Evolutionary conservation across 1,140 invertebrate species (phyloP), one percentile per base, ranked within the genome.

Genomic region (Subanguina moxae): DNA sequence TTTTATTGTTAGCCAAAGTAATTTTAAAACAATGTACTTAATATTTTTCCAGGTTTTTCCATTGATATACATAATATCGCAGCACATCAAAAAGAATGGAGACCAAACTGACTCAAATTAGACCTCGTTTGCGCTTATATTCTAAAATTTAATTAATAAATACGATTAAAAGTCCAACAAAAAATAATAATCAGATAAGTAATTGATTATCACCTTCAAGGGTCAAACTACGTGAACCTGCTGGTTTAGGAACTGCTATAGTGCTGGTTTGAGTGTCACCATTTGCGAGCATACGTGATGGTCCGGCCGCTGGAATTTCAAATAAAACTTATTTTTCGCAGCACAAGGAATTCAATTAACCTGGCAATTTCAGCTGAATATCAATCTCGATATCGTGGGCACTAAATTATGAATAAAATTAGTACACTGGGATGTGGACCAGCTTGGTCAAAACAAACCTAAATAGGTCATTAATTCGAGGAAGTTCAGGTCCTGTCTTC

Each of bases 371-470:
- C 13, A 71, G 30, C 21, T 71, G 58, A 52, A 71, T 71, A 19
- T 71, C 61, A 57, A 71, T 71, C 32, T 71, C 69, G 21, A 71
- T 73, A 28, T 61, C 70, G 32, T 71, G 69, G 7, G 69, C 69
- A 38, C 66, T 71, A 23, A 70, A 71, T 19, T 72, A n/a, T 21
- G 63, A 68, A 30, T 45, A 27, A 15, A 58, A 27, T 5, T 48
- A 52, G 9, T 45, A 52, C 1, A 71, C 46, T 56, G 38, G 17
- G 15, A 8, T 17, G 27, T 13, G 5, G 19, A 17, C 32, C 17
- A 5, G n/a, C n/a, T n/a, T n/a, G n/a, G n/a, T 38, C 3, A 38
- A 38, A 38, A 38, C 32, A 5, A 38, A 38, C 32, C 32, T 38
- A 11, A 52, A 52, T 25, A 52, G 48, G 17, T 52, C 48, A 15